These are phyloP conservation scores for Saccostrea cuccullata DNA, from an alignment of 1,140 invertebrate genomes.

Conservation along the genomic window DNA sequence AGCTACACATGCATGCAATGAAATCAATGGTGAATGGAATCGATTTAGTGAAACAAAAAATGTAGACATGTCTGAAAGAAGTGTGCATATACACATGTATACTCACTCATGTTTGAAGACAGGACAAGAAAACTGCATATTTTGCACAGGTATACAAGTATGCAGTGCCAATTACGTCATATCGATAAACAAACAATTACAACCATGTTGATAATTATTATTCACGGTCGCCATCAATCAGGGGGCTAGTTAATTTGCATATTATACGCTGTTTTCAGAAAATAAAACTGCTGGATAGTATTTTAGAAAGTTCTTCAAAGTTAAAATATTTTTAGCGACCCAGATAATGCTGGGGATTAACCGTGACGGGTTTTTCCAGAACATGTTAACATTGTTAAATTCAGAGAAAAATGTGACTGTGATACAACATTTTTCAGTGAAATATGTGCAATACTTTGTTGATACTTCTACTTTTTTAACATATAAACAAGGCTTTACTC, in stretches of 20 bases:
- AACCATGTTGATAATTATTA: neutral
- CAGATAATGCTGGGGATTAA: neutral
- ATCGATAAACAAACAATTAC: neutral
- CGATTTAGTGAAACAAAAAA: neutral
- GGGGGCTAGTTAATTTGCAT: neutral
- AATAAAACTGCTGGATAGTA: neutral
- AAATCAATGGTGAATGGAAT: neutral
- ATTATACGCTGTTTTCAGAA: conserved; percentile 17
- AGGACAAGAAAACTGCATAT: neutral
- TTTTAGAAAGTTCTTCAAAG: neutral
- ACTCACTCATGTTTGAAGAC: neutral
- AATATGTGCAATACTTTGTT: too few species aligned
- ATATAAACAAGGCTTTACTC: too few species aligned
- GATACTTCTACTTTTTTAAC: too few species aligned
- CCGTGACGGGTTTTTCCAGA: neutral
- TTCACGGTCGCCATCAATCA: neutral
- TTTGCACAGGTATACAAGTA: neutral
- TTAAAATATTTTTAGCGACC: neutral
- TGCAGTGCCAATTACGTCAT: neutral
- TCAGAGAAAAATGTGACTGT: neutral
- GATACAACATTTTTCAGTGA: neutral
- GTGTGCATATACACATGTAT: neutral
- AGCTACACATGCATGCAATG: neutral
- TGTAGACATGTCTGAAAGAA: neutral
- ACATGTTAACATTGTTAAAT: neutral